Base-by-base conservation (phyloP, 2,888 invertebrate species). In the Oscheius sp. region DNA sequence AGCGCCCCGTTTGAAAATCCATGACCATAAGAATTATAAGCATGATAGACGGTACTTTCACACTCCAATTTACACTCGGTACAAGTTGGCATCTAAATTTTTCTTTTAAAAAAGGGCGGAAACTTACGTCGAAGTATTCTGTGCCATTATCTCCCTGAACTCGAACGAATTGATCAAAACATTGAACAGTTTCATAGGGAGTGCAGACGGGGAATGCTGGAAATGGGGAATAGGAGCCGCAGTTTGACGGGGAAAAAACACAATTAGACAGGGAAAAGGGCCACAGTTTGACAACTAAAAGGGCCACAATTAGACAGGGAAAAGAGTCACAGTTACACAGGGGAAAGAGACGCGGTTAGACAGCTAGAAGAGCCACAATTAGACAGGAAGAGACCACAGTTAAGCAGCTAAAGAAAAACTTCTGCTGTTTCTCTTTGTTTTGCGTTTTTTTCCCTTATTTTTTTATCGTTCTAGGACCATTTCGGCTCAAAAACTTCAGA, bases 11-110 rank as follows among this genome's bases (percentile, higher is more conserved):
- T 75, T 9, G 80, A 79, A 74, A 85, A 83, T 1, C 84, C 86
- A 46, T 80, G 76, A 41, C 84, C 81, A 72, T 87, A 87, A 0
- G 87, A 87, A 59, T 87, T 87, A 72, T 78, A 86, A 1, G 85
- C 77, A 72, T 86, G 84, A 74, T 84, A 87, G 6, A 79, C 82
- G 73, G 81, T 84, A 53, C 84, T 77, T 35, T 75, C 74, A 55
- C 80, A 80, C 45, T 80, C 80, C 12, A 80, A 71, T 27, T 72
- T 59, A 46, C 78, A 78, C 46, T 80, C 77, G 16, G 71, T 68
- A 55, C 80, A 80, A 1, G 66, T 58, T 18, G 80, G 80, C 76
- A 80, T 78, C 66, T 66, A 29, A 64, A 46, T 1, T 25, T 66
- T 49, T 52, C 13, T 2, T 63, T 45, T 46, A 46, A 12, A 29